A percentile compares a stretch with the other conserved stretches of the same genome.
These are phyloP conservation scores for Meandrina meandrites DNA, from an alignment of 92 coral and sea anemone species.

Conservation along the genomic window DNA sequence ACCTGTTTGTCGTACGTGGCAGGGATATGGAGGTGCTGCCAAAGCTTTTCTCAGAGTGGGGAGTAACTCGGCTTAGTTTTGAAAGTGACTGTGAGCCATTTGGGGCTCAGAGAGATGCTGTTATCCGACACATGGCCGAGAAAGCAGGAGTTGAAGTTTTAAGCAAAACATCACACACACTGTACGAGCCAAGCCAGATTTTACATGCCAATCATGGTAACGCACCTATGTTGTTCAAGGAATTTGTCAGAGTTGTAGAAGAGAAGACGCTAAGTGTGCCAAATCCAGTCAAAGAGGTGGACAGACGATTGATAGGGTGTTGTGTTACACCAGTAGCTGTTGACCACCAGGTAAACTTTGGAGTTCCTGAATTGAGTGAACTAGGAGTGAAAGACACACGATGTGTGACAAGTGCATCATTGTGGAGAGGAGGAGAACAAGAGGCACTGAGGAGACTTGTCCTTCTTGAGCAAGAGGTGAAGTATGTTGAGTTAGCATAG, in stretches of 20 bases:
- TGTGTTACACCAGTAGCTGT: slow-evolving; percentile 49
- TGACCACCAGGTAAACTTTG: slow-evolving; percentile 30
- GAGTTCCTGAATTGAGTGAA: slow-evolving; percentile 60
- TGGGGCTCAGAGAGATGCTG: slow-evolving; percentile 74
- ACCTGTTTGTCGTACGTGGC: slow-evolving; percentile 78
- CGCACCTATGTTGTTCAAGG: slow-evolving; percentile 65
- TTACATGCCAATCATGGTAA: slow-evolving; percentile 47
- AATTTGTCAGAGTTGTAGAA: slow-evolving; percentile 55
- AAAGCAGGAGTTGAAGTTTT: slow-evolving; percentile 66
- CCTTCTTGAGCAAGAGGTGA: slow-evolving; percentile 45
- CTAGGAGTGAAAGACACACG: slow-evolving; percentile 58
- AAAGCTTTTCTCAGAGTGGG: slow-evolving; percentile 67
- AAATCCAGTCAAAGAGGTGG: slow-evolving; percentile 43
- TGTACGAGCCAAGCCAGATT: slow-evolving; percentile 71
- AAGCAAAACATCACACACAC: slow-evolving; percentile 73
- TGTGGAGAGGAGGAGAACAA: slow-evolving; percentile 77
- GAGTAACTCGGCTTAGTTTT: slow-evolving; percentile 65
- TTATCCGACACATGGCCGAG: slow-evolving; percentile 62
- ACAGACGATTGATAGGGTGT: slow-evolving; percentile 30
- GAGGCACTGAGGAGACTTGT: slow-evolving; percentile 61
- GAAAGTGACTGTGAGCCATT: slow-evolving; percentile 82
- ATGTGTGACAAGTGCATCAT: slow-evolving; percentile 27
- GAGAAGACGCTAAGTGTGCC: slow-evolving; percentile 40
- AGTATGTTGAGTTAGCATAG: slow-evolving; percentile 1
- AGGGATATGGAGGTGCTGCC: slow-evolving; percentile 64